phyloP scores from a whole-genome alignment of 2,888 invertebrate genomes.

The Philhelius pedissequus region DNA sequence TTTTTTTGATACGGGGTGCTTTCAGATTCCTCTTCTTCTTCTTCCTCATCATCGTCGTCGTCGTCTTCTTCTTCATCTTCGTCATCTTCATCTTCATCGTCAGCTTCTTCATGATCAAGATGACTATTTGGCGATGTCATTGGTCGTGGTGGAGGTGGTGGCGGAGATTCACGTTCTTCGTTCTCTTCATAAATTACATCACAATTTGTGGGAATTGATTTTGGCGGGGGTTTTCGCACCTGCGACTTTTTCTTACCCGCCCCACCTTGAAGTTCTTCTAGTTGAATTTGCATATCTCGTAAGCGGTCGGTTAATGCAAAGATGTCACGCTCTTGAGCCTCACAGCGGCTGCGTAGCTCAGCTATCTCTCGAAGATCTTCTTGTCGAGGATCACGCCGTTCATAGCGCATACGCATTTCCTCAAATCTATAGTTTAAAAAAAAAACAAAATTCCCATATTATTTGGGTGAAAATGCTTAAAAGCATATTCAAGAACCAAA shows the following conservation, averaged over 20 bases:
- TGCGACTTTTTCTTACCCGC: constrained; percentile 68
- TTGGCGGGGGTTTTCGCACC: constrained; percentile 76
- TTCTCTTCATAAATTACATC: constrained; percentile 79
- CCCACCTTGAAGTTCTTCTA: constrained; percentile 73
- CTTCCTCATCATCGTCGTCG: constrained; percentile 28
- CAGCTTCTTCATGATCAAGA: constrained; percentile 8
- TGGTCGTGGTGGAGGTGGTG: constrained; percentile 55
- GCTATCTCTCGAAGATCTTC: constrained; percentile 81
- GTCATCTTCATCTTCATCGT: constrained; percentile 6
- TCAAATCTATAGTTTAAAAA: constrained; percentile 78
- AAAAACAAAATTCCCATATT: neutral
- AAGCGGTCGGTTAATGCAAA: constrained; percentile 81
- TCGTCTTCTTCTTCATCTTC: constrained; percentile 18
- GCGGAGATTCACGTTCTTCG: constrained; percentile 75
- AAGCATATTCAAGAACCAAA: neutral
- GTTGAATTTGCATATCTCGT: constrained; percentile 81
- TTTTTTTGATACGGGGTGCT: constrained; percentile 29
- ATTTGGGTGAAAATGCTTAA: neutral
- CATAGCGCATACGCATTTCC: constrained; percentile 81
- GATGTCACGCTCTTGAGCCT: constrained; percentile 81
- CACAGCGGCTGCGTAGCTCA: constrained; percentile 81
- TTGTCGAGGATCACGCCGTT: constrained; percentile 80
- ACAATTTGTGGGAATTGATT: constrained; percentile 77
- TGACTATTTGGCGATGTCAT: constrained; percentile 27
- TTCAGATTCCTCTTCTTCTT: constrained; percentile 49